A percentile compares a stretch with the other conserved stretches of the same genome.
Evolutionary conservation across 2,113 vertebrate species (phyloP).

Genomic region (Tachysurus fulvidraco): DNA sequence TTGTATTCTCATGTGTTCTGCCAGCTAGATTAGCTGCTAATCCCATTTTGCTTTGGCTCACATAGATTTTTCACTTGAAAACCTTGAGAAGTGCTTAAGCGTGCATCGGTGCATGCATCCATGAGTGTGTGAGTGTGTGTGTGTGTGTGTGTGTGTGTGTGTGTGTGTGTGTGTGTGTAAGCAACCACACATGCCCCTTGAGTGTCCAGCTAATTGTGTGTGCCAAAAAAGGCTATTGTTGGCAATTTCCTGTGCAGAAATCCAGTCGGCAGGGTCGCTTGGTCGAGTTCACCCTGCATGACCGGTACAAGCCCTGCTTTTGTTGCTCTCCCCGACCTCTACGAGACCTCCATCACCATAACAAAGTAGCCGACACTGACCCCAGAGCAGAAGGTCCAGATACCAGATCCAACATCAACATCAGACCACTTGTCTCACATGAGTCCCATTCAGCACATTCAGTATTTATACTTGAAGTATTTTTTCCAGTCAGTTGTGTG

Average conservation of each 20-base stretch:
- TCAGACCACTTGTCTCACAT: constrained; percentile 35
- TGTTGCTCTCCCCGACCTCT: constrained; percentile 44
- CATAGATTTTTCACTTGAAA: constrained; percentile 38
- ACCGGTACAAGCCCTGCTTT: constrained; percentile 40
- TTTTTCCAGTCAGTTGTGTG: background rate
- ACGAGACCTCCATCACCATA: constrained; percentile 45
- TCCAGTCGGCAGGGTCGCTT: constrained; percentile 34
- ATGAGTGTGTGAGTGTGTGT: background rate
- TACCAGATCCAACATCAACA: constrained; percentile 20
- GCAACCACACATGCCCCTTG: constrained; percentile 31
- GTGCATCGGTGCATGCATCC: constrained; percentile 35
- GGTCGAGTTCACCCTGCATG: constrained; percentile 31
- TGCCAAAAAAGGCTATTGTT: constrained; percentile 48
- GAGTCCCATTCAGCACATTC: constrained; percentile 9
- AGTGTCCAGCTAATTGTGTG: constrained; percentile 50
- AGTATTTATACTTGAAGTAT: background rate
- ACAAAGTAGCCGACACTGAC: constrained; percentile 46
- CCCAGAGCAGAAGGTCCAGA: constrained; percentile 18
- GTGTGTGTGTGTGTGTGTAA: background rate
- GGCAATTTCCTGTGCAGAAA: constrained; percentile 49
- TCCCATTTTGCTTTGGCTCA: constrained; percentile 28
- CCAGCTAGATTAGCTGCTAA: constrained; percentile 36
- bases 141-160: background rate
- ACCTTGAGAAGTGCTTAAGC: constrained; percentile 34
- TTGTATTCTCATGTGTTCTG: constrained; percentile 31